phyloP scores from a whole-genome alignment of 2,113 vertebrate genomes.

The Sapayoa aenigma region DNA sequence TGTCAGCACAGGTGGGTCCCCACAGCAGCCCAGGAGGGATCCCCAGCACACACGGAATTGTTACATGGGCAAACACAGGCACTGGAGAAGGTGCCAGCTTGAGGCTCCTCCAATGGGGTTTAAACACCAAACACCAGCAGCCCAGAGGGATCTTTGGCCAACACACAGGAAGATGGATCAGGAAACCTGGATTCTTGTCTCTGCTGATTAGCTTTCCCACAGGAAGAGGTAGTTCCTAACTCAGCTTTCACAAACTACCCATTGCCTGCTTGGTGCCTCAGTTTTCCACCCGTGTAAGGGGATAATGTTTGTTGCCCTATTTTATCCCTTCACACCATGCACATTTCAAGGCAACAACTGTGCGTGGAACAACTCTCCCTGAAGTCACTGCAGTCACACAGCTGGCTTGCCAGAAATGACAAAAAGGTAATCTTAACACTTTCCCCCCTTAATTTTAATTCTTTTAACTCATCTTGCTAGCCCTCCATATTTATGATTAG shows the following conservation, averaged over 20 bases:
- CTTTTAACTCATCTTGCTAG: not conserved
- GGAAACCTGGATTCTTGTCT: not conserved
- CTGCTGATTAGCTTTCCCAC: not conserved
- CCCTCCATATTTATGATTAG: not conserved
- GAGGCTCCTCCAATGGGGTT: accelerated
- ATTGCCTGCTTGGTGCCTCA: not conserved
- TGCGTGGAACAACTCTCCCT: accelerated
- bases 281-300: not conserved
- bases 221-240: not conserved
- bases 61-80: accelerated
- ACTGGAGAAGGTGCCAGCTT: not conserved
- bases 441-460: accelerated
- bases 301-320: not conserved
- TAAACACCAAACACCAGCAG: not conserved
- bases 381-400: not conserved
- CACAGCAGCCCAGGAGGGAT: not conserved
- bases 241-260: not conserved
- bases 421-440: not conserved
- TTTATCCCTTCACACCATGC: not conserved
- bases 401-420: not conserved
- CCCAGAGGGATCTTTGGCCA: not conserved
- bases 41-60: not conserved
- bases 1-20: not conserved
- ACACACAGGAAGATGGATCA: accelerated
- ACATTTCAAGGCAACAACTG: not conserved